A percentile compares a stretch with the other conserved stretches of the same genome.
Conservation (phyloP, 1,140 invertebrate species). For the Macrosteles quadrilineatus region DNA sequence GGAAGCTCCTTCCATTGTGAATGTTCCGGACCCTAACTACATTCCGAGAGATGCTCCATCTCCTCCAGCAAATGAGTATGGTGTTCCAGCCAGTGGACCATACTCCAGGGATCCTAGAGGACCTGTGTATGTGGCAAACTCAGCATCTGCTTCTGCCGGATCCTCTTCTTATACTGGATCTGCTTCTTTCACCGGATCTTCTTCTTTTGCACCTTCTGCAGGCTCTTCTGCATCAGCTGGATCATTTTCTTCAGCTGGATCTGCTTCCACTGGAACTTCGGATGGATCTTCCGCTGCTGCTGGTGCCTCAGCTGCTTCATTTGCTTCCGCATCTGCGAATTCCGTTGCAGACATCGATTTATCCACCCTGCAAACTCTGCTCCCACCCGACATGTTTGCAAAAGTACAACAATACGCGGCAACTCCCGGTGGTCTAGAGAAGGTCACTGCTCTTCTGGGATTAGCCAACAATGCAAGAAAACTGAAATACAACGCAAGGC, state of each 20-base stretch:
- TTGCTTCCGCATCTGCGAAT: not conserved
- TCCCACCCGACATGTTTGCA: not conserved
- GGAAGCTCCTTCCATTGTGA: conserved; percentile 19
- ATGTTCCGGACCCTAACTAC: conserved; percentile 4
- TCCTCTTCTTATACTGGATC: not conserved
- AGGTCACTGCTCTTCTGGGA: not conserved
- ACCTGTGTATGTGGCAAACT: not conserved
- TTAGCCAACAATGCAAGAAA: conserved; percentile 2
- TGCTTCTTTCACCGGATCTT: not conserved
- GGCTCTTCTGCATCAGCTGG: not conserved
- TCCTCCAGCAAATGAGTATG: conserved; percentile 21
- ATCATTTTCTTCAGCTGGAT: not conserved
- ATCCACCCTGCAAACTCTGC: not conserved
- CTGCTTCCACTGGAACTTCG: not conserved
- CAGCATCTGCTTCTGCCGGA: no score
- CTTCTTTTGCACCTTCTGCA: not conserved
- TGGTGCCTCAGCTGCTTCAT: not conserved
- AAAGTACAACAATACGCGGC: not conserved
- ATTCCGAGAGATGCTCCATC: not conserved
- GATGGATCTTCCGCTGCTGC: not conserved
- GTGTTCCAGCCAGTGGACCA: not conserved
- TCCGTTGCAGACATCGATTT: not conserved
- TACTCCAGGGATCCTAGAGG: not conserved
- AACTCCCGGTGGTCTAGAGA: not conserved
- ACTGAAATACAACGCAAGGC: not conserved